Percentiles rank a stretch among this genome's conserved stretches.
phyloP scores from a whole-genome alignment of 2,888 invertebrate genomes.

The Morpho helenor region DNA sequence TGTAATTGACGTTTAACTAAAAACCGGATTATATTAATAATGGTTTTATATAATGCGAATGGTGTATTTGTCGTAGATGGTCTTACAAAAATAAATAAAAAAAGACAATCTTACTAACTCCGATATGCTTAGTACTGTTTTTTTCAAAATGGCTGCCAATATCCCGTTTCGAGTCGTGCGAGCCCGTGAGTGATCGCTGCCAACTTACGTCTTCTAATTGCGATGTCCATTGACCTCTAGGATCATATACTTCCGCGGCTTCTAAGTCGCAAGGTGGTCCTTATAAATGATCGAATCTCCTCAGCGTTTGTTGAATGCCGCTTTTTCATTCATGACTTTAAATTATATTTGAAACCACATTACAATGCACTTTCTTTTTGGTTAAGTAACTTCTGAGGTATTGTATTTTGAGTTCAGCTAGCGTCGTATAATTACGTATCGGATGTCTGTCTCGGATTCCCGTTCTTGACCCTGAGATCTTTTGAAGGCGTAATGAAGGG shows the following conservation, averaged over 20 bases:
- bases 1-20: too few relatives aligned
- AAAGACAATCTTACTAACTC: constrained; percentile 15
- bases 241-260: constrained; percentile 34
- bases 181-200: constrained; percentile 45
- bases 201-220: constrained; percentile 49
- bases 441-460: constrained; percentile 23
- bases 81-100: too few relatives aligned
- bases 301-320: constrained; percentile 10
- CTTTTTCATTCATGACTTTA: constrained; percentile 6
- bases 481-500: constrained; percentile 71
- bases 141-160: constrained; percentile 42
- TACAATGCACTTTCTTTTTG: constrained; percentile 17
- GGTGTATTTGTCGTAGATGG: too few relatives aligned
- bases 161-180: constrained; percentile 36
- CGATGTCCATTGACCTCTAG: constrained; percentile 45
- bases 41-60: too few relatives aligned
- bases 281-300: constrained; percentile 42
- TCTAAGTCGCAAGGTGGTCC: constrained; percentile 39
- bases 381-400: constrained; percentile 19
- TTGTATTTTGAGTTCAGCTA: constrained; percentile 31
- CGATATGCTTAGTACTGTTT: constrained; percentile 41
- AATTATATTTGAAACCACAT: constrained; percentile 12
- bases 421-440: constrained; percentile 37
- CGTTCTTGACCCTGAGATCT: constrained; percentile 39
- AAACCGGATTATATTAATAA: too few relatives aligned